Evolutionary conservation across 2,113 vertebrate species (phyloP).

Genomic region (Nothobranchius kuhntae): DNA sequence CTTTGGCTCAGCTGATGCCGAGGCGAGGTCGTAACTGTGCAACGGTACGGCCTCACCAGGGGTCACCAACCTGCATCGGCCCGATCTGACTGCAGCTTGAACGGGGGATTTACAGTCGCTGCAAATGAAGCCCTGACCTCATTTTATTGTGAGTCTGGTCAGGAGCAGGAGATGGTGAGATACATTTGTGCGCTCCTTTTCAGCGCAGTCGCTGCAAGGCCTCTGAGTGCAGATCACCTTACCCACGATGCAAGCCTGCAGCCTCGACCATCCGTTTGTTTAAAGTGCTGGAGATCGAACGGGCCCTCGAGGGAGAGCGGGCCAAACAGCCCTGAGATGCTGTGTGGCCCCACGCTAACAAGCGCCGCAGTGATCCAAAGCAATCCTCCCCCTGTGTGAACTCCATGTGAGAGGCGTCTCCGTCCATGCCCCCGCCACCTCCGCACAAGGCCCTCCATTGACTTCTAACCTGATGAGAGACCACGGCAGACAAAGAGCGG

Average conservation of each 20-base stretch:
- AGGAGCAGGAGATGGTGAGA: slow-evolving; percentile 66
- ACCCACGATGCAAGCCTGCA: slow-evolving; percentile 42
- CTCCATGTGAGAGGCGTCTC: slow-evolving; percentile 75
- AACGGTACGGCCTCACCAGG: slow-evolving; percentile 21
- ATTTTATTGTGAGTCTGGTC: slow-evolving; percentile 57
- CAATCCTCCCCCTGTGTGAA: slow-evolving; percentile 76
- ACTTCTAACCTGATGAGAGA: slow-evolving; percentile 92
- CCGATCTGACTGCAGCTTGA: slow-evolving; percentile 35
- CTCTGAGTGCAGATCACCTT: slow-evolving; percentile 67
- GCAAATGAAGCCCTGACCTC: slow-evolving; percentile 60
- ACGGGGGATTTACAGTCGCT: slow-evolving; percentile 17
- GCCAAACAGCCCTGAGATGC: slow-evolving; percentile 27
- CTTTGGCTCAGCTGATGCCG: slow-evolving; percentile 30
- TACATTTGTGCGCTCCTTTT: slow-evolving; percentile 64
- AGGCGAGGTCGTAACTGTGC: slow-evolving; percentile 32
- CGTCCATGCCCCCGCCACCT: slow-evolving; percentile 81
- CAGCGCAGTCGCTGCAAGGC: slow-evolving; percentile 38
- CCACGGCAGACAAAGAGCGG: slow-evolving; percentile 84
- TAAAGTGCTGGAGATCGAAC: slow-evolving; percentile 43
- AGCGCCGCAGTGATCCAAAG: slow-evolving; percentile 71
- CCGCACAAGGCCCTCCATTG: slow-evolving; percentile 91
- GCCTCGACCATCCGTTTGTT: slow-evolving; percentile 58
- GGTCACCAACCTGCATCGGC: slow-evolving; percentile 32
- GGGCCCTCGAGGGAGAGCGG: slow-evolving; percentile 34
- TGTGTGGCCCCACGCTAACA: slow-evolving; percentile 71